Evolutionary conservation across 2,113 vertebrate species (phyloP), one percentile per base, ranked within the genome.

Genomic region (Megaleporinus macrocephalus): DNA sequence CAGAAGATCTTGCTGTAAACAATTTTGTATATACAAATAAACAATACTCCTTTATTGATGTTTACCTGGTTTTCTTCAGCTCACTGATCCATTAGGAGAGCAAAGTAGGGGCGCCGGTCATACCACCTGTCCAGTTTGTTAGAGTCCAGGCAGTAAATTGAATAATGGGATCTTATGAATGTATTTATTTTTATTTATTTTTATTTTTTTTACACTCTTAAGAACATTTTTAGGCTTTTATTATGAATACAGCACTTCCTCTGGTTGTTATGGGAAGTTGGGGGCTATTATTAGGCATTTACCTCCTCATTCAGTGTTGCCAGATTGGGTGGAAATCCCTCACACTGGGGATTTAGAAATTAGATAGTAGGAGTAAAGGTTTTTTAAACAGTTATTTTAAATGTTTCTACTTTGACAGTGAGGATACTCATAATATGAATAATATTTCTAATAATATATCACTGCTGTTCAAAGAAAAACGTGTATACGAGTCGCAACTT

Each of bases 1-100:
- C 71, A 26, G 61, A 80, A 62, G 41, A 72, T 57, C 47, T 75
- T 68, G 62, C 72, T 81, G 80, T 81, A 81, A 69, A 57, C 72
- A 81, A n/a, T 81, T 81, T 81, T 81, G 80, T 81, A 81, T 44
- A 75, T 81, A 81, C 59, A 66, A 81, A 81, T 75, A 75, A 81
- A 81, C 30, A 69, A 22, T 76, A 47, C 73, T 76, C 63, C 71
- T 68, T 76, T 55, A 44, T 41, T 65, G 22, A 22, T 74, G 15
- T 51, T 30, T 33, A 22, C 55, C 16, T 55, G 27, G 1, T 5
- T n/a, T 24, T 13, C 11, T 75, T 44, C 1, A 44, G 41, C 41
- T 44, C 1, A 44, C 41, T 44, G 5, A 7, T 44, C 1, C 36
- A 36, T n/a, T n/a, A n/a, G n/a, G n/a, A n/a, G n/a, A n/a, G n/a